Evolutionary conservation across 2,113 vertebrate species (phyloP).

Genomic region (Mellivora capensis): DNA sequence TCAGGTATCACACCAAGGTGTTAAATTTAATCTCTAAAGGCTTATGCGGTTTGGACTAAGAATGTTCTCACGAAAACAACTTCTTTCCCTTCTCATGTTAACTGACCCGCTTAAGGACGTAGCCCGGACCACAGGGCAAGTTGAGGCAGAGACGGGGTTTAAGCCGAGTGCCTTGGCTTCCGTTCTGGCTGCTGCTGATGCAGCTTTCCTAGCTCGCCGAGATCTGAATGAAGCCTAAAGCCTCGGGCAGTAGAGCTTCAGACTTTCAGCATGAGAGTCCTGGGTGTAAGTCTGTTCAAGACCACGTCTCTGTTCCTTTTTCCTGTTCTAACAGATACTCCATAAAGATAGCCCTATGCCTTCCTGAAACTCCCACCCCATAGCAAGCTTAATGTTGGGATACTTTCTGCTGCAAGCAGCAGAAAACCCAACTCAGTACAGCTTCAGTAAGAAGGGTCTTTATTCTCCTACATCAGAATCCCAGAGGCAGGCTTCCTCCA

Average conservation of each 20-base stretch:
- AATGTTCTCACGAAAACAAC: background rate
- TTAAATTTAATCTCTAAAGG: constrained; percentile 45
- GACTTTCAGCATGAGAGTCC: background rate
- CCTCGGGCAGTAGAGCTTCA: background rate
- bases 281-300: background rate
- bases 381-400: background rate
- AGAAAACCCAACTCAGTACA: background rate
- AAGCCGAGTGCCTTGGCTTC: background rate
- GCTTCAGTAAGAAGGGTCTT: background rate
- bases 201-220: background rate
- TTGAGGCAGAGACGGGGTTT: background rate
- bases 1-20: constrained; percentile 12
- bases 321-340: background rate
- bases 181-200: background rate
- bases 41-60: background rate
- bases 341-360: background rate
- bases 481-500: background rate
- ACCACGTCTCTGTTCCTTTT: background rate
- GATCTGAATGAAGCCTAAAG: background rate
- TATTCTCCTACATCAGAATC: background rate
- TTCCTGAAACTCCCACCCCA: background rate
- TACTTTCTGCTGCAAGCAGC: background rate
- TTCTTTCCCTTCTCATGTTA: background rate
- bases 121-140: background rate
- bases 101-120: background rate